Evolutionary conservation across 2,113 vertebrate species (phyloP), one percentile per base, ranked within the genome.

Genomic region (Onychostruthus taczanowskii): DNA sequence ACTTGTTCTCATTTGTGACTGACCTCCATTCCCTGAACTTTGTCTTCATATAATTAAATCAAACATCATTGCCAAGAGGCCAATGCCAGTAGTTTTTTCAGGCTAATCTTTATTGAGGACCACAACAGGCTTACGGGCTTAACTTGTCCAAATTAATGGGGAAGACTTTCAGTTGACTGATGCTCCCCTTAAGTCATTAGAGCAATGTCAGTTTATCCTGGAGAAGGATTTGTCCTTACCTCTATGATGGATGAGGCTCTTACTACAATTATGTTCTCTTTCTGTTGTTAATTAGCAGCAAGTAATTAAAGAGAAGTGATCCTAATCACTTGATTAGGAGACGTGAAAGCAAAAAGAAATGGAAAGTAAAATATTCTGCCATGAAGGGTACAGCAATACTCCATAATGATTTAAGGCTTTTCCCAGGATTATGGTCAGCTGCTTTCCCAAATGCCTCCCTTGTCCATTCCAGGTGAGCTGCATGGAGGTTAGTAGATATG

Each of bases 401-500:
- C n/a, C 50, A 10, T 44, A 64, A 73, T 21, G 16, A 26, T 11
- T 8, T 43, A 76, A 52, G 13, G 35, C 16, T 78, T 91, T 37
- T 18, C 11, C 19, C 33, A 68, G 67, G 53, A 43, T 58, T 64
- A 44, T 8, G 18, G 49, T 52, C n/a, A 85, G 23, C 41, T 90
- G 28, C 39, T 58, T 83, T 88, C 39, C 37, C 43, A 88, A 77
- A 69, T 8, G 33, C 23, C 35, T 75, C 14, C 9, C 30, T 47
- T 55, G 24, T 44, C 46, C 49, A 5, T 47, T 58, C 41, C 43
- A 44, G 31, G 30, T 1, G 1, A 80, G 22, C 30, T 70, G 35
- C 24, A 19, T 0, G 0, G 15, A 23, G 7, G 8, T 61, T 41
- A 21, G 21, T 7, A 67, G 35, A 44, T 59, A 18, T 13, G 14